Conservation (phyloP, 2,888 invertebrate genomes). For the Encarsia formosa region DNA sequence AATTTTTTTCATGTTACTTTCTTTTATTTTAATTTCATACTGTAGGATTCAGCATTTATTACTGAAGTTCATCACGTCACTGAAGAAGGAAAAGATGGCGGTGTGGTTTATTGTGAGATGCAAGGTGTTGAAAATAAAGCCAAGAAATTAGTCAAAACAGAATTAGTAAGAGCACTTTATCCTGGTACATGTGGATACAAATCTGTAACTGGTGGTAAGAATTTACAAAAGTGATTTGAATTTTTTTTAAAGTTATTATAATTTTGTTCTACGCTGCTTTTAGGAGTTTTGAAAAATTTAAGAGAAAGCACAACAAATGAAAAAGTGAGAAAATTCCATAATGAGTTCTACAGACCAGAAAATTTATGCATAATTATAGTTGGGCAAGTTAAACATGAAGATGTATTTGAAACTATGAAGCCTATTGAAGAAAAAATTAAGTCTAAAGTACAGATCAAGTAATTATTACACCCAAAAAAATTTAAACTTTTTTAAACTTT, state of each 20-base stretch:
- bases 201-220: conserved; percentile 73
- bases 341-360: conserved; percentile 82
- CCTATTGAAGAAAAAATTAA: conserved; percentile 74
- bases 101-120: conserved; percentile 96
- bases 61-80: conserved; percentile 93
- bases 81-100: conserved; percentile 83
- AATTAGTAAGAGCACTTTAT: conserved; percentile 68
- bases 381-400: conserved; percentile 71
- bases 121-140: conserved; percentile 79
- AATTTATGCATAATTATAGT: conserved; percentile 81
- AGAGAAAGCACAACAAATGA: conserved; percentile 74
- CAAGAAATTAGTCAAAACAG: conserved; percentile 65
- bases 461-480: too few species aligned
- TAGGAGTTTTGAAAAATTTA: conserved; percentile 70
- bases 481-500: too few species aligned
- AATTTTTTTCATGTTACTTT: not conserved
- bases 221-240: too few species aligned
- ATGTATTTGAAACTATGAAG: conserved; percentile 70
- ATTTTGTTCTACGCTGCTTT: conserved; percentile 6
- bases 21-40: conserved; percentile 1
- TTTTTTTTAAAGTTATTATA: conserved; percentile 2
- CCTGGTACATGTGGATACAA: conserved; percentile 80
- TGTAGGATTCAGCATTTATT: conserved; percentile 72
- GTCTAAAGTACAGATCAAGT: conserved; percentile 64
- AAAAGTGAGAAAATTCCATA: conserved; percentile 79